Evolutionary conservation across 1,140 invertebrate genomes (phyloP).

Genomic region (Apis cerana): DNA sequence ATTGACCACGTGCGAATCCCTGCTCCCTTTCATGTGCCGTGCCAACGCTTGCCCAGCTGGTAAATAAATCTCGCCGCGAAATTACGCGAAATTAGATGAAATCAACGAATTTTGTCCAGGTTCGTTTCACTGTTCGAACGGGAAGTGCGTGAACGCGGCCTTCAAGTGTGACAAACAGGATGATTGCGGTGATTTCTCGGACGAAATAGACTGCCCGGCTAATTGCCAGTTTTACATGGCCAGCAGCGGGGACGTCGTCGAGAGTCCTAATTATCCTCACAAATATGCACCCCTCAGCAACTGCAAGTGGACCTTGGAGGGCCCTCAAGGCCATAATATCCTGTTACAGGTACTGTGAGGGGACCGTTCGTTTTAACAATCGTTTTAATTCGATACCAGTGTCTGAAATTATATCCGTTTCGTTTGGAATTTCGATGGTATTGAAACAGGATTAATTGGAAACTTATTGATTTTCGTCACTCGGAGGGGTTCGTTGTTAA

Average conservation of each 20-base stretch:
- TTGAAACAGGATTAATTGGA: too few species aligned
- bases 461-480: too few species aligned
- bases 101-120: constrained; percentile 78
- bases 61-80: constrained; percentile 73
- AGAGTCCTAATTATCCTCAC: constrained; percentile 96
- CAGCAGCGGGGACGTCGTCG: constrained; percentile 96
- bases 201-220: constrained; percentile 93
- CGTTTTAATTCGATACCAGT: background rate
- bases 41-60: constrained; percentile 94
- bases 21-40: constrained; percentile 97
- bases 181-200: constrained; percentile 95
- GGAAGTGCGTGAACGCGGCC: constrained; percentile 92
- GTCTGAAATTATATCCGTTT: too few species aligned
- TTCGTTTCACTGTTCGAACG: constrained; percentile 95
- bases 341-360: constrained; percentile 85
- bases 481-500: too few species aligned
- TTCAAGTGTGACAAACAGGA: constrained; percentile 96
- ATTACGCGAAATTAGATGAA: background rate
- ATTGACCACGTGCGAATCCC: constrained; percentile 94
- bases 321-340: constrained; percentile 96
- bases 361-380: background rate
- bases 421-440: too few species aligned
- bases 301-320: constrained; percentile 98
- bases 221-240: constrained; percentile 96
- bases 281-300: constrained; percentile 94